Evolutionary conservation across 2,888 invertebrate species (phyloP).

Genomic region (Morpho deidamia): DNA sequence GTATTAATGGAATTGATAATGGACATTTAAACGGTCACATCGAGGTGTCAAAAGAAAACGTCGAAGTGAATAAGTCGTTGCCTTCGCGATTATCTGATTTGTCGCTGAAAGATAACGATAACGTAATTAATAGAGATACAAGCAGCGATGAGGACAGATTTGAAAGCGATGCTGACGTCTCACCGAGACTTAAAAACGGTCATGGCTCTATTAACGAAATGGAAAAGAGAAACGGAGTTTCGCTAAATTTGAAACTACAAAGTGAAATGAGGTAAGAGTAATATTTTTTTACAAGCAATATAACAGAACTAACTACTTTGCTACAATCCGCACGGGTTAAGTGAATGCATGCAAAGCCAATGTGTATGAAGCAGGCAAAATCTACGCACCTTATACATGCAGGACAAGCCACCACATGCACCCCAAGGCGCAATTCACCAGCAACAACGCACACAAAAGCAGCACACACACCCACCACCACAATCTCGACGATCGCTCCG

Average conservation of each 20-base stretch:
- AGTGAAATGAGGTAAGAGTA: conserved; percentile 68
- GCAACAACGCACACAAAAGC: no score
- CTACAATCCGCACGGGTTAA: no score
- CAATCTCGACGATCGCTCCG: no score
- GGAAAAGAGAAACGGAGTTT: conserved; percentile 61
- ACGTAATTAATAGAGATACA: conserved; percentile 41
- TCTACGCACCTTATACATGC: no score
- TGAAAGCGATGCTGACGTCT: conserved; percentile 55
- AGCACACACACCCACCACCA: no score
- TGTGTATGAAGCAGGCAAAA: no score
- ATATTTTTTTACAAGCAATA: no score
- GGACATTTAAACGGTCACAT: conserved; percentile 33
- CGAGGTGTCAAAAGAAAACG: conserved; percentile 21
- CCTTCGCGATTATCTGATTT: conserved; percentile 56
- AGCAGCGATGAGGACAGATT: conserved; percentile 64
- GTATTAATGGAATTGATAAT: conserved; percentile 32
- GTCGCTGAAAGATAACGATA: conserved; percentile 57
- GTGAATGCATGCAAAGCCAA: no score
- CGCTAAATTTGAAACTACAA: conserved; percentile 63
- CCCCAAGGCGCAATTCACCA: no score
- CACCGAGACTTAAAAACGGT: conserved; percentile 40
- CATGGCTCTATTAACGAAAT: conserved; percentile 38
- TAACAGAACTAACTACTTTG: no score
- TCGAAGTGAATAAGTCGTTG: conserved; percentile 41
- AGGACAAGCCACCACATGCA: no score